Evolutionary conservation across 2,797 vertebrate genomes (phyloP).

Genomic region (Microhierax caerulescens): DNA sequence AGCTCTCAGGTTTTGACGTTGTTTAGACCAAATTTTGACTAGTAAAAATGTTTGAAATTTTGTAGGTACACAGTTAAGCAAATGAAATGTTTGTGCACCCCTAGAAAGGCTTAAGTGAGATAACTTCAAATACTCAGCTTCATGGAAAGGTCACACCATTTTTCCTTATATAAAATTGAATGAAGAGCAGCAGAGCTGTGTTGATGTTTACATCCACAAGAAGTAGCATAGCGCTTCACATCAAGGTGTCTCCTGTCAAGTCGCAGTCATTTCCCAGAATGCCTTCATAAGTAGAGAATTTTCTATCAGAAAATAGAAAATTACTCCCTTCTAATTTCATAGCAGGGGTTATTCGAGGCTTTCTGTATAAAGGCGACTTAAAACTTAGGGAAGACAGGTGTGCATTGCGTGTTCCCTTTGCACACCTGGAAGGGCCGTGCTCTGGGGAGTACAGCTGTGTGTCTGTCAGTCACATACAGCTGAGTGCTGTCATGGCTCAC

Average conservation of each 20-base stretch:
- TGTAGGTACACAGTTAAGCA: neutral
- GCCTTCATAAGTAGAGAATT: neutral
- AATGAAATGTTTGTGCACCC: neutral
- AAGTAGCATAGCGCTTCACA: neutral
- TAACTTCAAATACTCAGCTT: neutral
- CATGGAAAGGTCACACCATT: neutral
- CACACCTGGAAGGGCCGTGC: neutral
- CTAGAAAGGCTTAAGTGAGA: neutral
- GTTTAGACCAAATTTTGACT: neutral
- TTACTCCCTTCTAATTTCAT: neutral
- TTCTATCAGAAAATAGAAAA: neutral
- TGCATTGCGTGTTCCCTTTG: neutral
- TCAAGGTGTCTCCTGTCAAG: neutral
- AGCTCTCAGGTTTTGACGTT: neutral
- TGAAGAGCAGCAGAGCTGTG: neutral
- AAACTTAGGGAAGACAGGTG: neutral
- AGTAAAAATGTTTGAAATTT: neutral
- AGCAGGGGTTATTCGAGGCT: neutral
- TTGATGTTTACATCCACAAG: neutral
- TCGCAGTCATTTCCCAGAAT: neutral
- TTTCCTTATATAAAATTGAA: neutral
- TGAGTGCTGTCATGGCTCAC: neutral
- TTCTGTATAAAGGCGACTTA: neutral
- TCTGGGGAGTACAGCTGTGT: neutral
- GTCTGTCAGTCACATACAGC: neutral